Conservation (phyloP, 2,888 invertebrate species). For the Macrophya alboannulata region DNA sequence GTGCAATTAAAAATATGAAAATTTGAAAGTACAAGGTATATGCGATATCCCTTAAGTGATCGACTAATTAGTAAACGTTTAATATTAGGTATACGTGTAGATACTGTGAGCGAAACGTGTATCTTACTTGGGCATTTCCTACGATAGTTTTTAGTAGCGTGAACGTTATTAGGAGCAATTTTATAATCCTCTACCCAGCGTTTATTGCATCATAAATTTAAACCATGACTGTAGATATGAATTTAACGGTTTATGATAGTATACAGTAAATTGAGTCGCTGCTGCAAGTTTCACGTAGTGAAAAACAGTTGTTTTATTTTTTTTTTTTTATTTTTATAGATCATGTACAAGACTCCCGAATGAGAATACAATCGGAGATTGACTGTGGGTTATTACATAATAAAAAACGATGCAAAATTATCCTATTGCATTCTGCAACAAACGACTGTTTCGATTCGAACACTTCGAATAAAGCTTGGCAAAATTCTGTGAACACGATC, state of each 20-base stretch:
- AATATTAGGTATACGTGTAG: not conserved
- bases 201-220: slow-evolving; percentile 32
- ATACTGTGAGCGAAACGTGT: not conserved
- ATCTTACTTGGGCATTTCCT: not conserved
- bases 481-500: not conserved
- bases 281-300: not conserved
- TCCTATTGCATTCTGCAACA: not conserved
- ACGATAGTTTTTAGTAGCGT: not conserved
- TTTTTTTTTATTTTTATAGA: no score
- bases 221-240: slow-evolving; percentile 19
- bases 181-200: slow-evolving; percentile 25
- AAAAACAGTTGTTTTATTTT: no score
- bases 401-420: slow-evolving; percentile 4
- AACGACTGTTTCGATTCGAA: not conserved
- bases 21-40: not conserved
- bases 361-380: slow-evolving; percentile 3
- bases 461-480: not conserved
- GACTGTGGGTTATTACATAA: not conserved
- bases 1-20: not conserved
- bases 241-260: slow-evolving; percentile 15
- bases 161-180: slow-evolving; percentile 15
- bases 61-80: not conserved
- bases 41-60: not conserved
- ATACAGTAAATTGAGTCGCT: slow-evolving; percentile 5
- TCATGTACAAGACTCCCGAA: not conserved